Base-by-base conservation (phyloP, 2,113 vertebrate species). In the Podocnemis expansa region DNA sequence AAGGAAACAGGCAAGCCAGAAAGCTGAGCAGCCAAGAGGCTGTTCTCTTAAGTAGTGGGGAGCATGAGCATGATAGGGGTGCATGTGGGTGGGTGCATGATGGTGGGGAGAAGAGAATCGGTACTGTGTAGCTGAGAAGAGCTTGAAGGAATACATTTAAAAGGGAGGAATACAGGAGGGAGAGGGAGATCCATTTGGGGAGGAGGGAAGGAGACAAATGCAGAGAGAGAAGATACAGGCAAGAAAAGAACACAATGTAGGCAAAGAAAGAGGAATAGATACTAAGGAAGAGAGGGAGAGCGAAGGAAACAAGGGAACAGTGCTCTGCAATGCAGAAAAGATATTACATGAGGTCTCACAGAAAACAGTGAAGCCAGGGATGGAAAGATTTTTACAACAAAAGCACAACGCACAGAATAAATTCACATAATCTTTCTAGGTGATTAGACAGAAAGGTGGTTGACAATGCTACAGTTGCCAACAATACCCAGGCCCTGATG, bases 41-140 rank as follows among this genome's bases (percentile, higher is more conserved):
- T 56, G 5, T 56, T 86, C 88, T 63, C 56, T 91, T 82, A 82
- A 80, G 84, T 29, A 76, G 2, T 24, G 82, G 83, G 19, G 47
- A 41, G 12, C 51, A 41, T 8, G 14, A 91, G 27, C 11, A 87
- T 90, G 34, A 52, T 87, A 2, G 60, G 14, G 5, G 2, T 93
- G 54, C 76, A 67, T 67, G 52, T 8, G 70, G 38, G 16, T 1
- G 47, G 56, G 47, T 3, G 94, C 87, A 85, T 27, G 10, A 89
- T 5, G 3, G 29, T 51, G 34, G 82, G 55, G 56, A 75, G 63
- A 78, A 10, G 38, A 79, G 25, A 31, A 87, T 24, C 82, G 87
- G 17, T 90, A 24, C 70, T 51, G 21, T 43, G 70, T 43, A 6
- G 38, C 47, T 45, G 27, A 88, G 38, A 43, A 75, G n/a, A 60